phyloP scores from a whole-genome alignment of 2,113 vertebrate genomes.

The Onychostruthus taczanowskii region DNA sequence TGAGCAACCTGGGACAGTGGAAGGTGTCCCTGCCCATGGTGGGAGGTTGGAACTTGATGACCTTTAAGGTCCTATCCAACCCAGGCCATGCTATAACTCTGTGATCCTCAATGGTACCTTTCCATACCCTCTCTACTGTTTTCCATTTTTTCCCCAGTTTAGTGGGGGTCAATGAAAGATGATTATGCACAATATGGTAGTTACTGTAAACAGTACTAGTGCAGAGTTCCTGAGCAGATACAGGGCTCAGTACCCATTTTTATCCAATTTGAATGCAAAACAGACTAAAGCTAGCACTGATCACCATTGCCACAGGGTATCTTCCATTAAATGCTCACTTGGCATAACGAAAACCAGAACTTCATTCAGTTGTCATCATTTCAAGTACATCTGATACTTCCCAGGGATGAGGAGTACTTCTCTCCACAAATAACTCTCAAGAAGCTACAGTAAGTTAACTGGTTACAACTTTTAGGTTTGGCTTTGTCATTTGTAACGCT shows the following conservation, averaged over 20 bases:
- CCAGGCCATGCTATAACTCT: background rate
- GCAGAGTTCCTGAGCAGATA: background rate
- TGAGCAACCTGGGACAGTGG: accelerated
- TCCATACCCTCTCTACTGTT: background rate
- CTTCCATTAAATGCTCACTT: background rate
- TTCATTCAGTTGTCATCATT: background rate
- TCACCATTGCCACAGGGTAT: background rate
- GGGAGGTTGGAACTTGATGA: accelerated
- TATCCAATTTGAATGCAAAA: background rate
- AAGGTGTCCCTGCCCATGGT: background rate
- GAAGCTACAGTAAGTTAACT: background rate
- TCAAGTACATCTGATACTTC: background rate
- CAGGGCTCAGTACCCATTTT: background rate
- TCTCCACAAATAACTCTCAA: background rate
- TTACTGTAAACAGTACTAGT: background rate
- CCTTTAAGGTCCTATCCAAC: background rate
- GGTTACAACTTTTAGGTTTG: background rate
- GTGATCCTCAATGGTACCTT: background rate
- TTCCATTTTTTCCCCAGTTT: background rate
- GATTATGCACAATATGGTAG: background rate
- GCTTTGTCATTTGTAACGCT: background rate
- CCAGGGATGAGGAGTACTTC: background rate
- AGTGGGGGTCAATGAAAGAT: background rate
- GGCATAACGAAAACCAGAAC: background rate
- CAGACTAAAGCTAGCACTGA: background rate